Percentiles rank a stretch among this genome's conserved stretches.
These are phyloP conservation scores for Diuraphis noxia DNA, from an alignment of 1,140 invertebrate genomes.

Conservation along the genomic window DNA sequence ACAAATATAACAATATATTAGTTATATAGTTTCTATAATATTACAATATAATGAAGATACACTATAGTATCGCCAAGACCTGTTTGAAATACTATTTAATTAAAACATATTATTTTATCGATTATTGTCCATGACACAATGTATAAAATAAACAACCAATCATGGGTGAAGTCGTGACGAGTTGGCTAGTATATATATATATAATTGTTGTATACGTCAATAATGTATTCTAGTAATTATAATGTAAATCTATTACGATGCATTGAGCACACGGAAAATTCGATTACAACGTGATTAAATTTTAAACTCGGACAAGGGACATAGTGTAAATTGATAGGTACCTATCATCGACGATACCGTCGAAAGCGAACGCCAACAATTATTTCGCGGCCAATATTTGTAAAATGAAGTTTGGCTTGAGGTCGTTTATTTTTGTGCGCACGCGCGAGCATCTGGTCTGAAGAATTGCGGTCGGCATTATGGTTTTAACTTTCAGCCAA, in stretches of 20 bases:
- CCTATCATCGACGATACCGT: too few relatives aligned
- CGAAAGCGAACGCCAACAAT: background rate
- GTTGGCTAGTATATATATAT: background rate
- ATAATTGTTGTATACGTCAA: background rate
- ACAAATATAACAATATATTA: background rate
- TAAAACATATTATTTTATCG: background rate
- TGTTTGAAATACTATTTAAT: background rate
- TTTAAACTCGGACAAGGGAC: background rate
- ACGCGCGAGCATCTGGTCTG: background rate
- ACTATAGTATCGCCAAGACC: background rate
- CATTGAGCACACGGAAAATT: background rate
- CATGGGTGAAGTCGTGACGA: too few relatives aligned
- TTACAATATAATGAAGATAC: background rate
- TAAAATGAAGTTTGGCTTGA: background rate
- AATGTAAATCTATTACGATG: background rate
- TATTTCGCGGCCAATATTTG: background rate
- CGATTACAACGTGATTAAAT: slow-evolving; percentile 7
- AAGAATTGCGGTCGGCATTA: background rate
- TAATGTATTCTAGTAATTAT: background rate
- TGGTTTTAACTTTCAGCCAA: background rate
- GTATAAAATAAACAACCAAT: too few relatives aligned
- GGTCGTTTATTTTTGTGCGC: background rate
- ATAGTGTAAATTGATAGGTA: background rate
- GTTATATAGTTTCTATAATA: too few relatives aligned
- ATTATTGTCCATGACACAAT: background rate